Evolutionary conservation across 2,888 invertebrate species (phyloP), one percentile per base, ranked within the genome.

Genomic region (Belgica antarctica): DNA sequence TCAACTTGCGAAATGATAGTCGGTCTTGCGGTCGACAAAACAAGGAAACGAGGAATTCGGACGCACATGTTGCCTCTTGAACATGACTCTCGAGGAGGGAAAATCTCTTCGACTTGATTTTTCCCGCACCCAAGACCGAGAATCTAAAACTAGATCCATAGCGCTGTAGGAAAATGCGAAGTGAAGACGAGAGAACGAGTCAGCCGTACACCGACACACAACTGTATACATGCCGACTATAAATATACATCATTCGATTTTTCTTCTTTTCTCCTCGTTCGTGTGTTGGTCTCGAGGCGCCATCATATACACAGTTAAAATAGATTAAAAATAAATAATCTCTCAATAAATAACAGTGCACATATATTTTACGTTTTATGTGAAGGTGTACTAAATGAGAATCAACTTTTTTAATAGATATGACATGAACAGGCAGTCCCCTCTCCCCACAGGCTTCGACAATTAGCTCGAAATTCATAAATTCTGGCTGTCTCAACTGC

Each of bases 221-320:
- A 24, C 47, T 36, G 28, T 15, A 66, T 52, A 66, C 15, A 28
- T 28, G 66, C 28, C 25, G 15, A n/a, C 66, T 66, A 66, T 52
- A 66, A 66, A 66, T 66, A 68, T 68, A 52, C 68, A 68, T 68
- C 68, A 68, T 52, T 68, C 68, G 68, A 68, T 57, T 22, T 68
- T 52, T 66, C 57, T 27, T 27, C 27, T 31, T 34, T 66, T 28
- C 25, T 68, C n/a, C 52, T 66, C 66, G 28, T 68, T 57, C 34
- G 17, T 25, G 68, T 68, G 68, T 68, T 68, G 57, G 52, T 52
- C 15, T 15, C 52, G 68, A 68, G 68, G 68, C 68, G 68, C 68
- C 68, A 68, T 68, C 34, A 68, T 68, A 27, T 68, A 68, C 68
- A 68, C 68, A 68, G 68, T 68, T 68, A 68, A 66, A 66, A 66